Evolutionary conservation across 64 coral and sea anemone genomes (phyloP).

Genomic region (Trachythela sp.): DNA sequence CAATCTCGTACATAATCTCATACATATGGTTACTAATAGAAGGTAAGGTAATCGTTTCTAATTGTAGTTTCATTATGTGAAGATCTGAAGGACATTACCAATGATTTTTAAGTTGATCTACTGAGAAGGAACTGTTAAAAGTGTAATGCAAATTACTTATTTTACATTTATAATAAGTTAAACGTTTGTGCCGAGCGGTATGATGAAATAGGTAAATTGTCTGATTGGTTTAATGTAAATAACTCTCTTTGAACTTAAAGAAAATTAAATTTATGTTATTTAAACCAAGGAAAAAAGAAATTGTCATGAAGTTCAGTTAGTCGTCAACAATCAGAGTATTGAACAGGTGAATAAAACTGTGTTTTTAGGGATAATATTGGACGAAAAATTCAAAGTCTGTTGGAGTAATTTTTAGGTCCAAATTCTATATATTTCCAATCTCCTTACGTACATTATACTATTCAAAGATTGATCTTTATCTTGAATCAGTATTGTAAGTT

Average conservation of each 20-base stretch:
- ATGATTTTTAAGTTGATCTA: too few relatives aligned
- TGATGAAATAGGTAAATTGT: conserved; percentile 1
- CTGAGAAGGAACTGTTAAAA: too few relatives aligned
- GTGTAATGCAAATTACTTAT: too few relatives aligned
- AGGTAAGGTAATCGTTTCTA: too few relatives aligned
- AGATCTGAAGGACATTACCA: too few relatives aligned
- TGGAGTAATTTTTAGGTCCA: conserved; percentile 37
- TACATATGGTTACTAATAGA: too few relatives aligned
- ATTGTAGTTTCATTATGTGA: too few relatives aligned
- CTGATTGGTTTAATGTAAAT: conserved; percentile 15
- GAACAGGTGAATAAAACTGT: conserved; percentile 29
- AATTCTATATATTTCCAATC: conserved; percentile 24
- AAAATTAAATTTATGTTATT: conserved; percentile 31
- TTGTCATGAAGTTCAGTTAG: background rate
- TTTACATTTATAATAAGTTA: too few relatives aligned
- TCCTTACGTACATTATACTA: conserved; percentile 30
- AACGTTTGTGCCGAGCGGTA: too few relatives aligned
- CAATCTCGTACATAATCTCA: too few relatives aligned
- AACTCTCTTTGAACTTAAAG: conserved; percentile 23
- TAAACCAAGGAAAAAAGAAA: background rate
- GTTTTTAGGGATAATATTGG: conserved; percentile 39
- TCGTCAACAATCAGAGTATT: conserved; percentile 12
- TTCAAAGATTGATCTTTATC: too few relatives aligned
- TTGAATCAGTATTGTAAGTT: too few relatives aligned
- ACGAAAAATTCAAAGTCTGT: conserved; percentile 29